phyloP scores from a whole-genome alignment of 2,888 invertebrate species.

The Aplocera efformata region DNA sequence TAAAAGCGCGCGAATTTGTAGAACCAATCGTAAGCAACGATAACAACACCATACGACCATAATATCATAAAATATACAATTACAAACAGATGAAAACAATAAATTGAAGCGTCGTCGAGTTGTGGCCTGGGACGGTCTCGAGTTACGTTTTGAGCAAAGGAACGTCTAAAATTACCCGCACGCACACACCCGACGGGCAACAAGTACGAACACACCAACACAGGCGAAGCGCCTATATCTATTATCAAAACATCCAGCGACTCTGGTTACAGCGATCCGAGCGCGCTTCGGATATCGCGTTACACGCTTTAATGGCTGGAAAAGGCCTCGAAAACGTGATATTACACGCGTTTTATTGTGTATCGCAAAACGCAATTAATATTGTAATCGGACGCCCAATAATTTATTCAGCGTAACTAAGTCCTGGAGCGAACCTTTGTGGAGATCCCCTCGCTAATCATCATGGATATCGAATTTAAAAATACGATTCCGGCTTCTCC shows the following conservation, averaged over 20 bases:
- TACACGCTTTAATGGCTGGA: constrained; percentile 81
- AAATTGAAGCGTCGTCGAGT: constrained; percentile 70
- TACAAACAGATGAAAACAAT: constrained; percentile 76
- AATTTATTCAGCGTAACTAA: constrained; percentile 69
- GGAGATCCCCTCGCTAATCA: constrained; percentile 47
- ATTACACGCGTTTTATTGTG: constrained; percentile 79
- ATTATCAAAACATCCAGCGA: constrained; percentile 80
- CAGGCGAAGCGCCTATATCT: constrained; percentile 69
- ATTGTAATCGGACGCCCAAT: constrained; percentile 70
- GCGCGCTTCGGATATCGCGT: constrained; percentile 78
- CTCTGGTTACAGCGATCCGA: constrained; percentile 79
- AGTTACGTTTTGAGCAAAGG: constrained; percentile 79
- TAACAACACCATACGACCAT: constrained; percentile 35
- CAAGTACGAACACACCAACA: constrained; percentile 61
- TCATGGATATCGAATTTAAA: constrained; percentile 72
- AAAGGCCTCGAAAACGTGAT: constrained; percentile 80
- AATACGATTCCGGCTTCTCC: constrained; percentile 70
- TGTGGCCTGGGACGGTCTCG: constrained; percentile 78
- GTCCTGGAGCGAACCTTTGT: constrained; percentile 44
- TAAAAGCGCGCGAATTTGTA: constrained; percentile 64
- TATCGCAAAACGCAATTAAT: constrained; percentile 79
- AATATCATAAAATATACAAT: constrained; percentile 45
- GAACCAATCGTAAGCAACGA: constrained; percentile 33
- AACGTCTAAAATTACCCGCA: constrained; percentile 80
- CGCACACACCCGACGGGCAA: constrained; percentile 55